Base-by-base conservation (phyloP, 64 coral and sea anemone species). In the Anthopleura sola region DNA sequence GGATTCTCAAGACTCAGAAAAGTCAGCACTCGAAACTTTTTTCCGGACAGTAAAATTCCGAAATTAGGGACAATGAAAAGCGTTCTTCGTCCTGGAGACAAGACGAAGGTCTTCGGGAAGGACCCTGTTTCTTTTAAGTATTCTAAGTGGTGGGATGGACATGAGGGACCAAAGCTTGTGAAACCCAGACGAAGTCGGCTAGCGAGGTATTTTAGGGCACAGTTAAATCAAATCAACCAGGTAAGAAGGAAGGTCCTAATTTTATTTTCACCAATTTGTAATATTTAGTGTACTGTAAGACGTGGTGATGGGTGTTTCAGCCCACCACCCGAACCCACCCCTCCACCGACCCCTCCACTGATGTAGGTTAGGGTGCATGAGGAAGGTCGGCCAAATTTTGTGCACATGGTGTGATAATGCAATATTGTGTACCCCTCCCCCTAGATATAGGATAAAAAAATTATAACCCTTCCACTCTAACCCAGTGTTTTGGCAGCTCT, bases 21-120 rank as follows among this genome's bases (percentile, higher is more conserved):
- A 89, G 94, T 96, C 6, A 96, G 94, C 81, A 90, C 91, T 50
- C 85, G 83, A 28, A 89, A 96, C 75, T 96, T 96, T 92, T 96
- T 96, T 68, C 49, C 87, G 48, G 68, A 86, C 54, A 40, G 80
- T 86, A 53, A 48, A 48, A 82, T 62, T 39, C 49, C 62, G 37
- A 80, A 82, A 39, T 87, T 92, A 81, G 94, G 94, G 12, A 31
- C 51, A 37, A 96, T 96, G 94, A 92, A 88, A 68, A 90, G 89
- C 18, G 75, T 58, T 1, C 51, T 36, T 17, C 79, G 90, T 20
- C 23, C 64, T 44, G 90, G 90, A 34, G 94, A 96, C 56, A 90
- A 55, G 60, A n/a, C n/a, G n/a, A 78, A 58, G 26, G 36, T 88
- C 7, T 87, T 86, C 36, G 94, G 94, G 18, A 62, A 75, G 78